Conservation (phyloP, 1,140 invertebrate species). For the Sycophaga agraensis region DNA sequence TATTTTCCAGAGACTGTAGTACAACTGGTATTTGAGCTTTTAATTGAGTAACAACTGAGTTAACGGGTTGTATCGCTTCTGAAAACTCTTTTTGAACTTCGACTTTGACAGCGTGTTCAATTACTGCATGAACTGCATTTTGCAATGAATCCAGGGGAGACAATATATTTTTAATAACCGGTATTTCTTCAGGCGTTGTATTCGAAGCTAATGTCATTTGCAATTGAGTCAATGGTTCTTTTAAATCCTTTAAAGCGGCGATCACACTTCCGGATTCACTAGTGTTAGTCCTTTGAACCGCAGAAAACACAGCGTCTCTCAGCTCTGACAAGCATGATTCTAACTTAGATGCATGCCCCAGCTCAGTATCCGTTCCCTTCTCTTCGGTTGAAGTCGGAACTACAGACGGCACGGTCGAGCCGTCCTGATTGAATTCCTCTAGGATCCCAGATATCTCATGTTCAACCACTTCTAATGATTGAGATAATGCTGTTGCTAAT, state of each 20-base stretch:
- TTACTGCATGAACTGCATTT: slow-evolving; percentile 33
- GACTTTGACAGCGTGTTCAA: slow-evolving; percentile 25
- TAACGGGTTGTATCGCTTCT: slow-evolving; percentile 32
- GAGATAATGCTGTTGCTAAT: too few species aligned
- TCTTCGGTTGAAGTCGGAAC: too few species aligned
- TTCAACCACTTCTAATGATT: too few species aligned
- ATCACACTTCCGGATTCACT: slow-evolving; percentile 42
- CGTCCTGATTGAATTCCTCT: too few species aligned
- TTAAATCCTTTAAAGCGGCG: slow-evolving; percentile 40
- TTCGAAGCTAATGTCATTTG: slow-evolving; percentile 34
- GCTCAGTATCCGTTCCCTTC: too few species aligned
- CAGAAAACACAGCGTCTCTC: slow-evolving; percentile 42
- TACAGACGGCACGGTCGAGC: too few species aligned
- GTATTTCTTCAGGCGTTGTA: slow-evolving; percentile 33
- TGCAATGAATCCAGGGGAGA: slow-evolving; percentile 39
- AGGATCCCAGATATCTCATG: too few species aligned
- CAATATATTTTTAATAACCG: slow-evolving; percentile 35
- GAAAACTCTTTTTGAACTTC: slow-evolving; percentile 26
- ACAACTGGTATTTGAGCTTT: slow-evolving; percentile 36
- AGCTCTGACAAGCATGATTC: slow-evolving; percentile 39
- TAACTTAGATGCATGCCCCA: slow-evolving; percentile 32
- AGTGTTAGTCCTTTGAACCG: slow-evolving; percentile 44
- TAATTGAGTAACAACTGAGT: slow-evolving; percentile 39
- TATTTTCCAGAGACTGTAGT: slow-evolving; percentile 20
- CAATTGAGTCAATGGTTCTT: slow-evolving; percentile 44